phyloP scores from a whole-genome alignment of 2,888 invertebrate genomes.

The Cephalotes varians region DNA sequence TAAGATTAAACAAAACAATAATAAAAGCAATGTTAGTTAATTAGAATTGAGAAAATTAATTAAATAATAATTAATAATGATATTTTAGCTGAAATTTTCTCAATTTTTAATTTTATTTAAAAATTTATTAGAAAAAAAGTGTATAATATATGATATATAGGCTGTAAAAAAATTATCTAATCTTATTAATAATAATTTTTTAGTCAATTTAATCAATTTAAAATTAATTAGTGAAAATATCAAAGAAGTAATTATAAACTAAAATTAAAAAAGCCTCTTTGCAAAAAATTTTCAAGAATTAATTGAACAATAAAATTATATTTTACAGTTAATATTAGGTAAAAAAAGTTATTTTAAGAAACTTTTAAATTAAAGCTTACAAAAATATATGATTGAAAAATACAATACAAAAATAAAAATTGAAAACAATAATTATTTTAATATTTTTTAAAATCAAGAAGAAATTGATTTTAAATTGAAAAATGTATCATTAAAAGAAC shows the following conservation, averaged over 20 bases:
- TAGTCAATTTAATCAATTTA: not conserved
- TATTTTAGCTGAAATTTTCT: not conserved
- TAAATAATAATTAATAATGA: not conserved
- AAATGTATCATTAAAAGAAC: no score
- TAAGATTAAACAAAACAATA: not conserved
- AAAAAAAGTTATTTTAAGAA: no score
- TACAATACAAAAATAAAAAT: no score
- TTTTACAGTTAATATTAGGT: no score
- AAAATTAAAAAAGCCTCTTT: not conserved
- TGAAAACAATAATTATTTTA: no score
- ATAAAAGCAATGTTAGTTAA: not conserved
- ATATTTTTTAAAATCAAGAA: no score
- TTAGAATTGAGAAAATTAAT: not conserved
- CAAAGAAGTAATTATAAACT: not conserved
- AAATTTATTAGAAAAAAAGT: not conserved
- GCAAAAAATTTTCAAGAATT: not conserved
- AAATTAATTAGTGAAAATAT: not conserved
- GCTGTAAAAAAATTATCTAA: not conserved
- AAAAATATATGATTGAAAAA: no score
- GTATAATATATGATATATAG: not conserved
- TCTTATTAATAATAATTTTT: not conserved
- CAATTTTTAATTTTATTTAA: not conserved
- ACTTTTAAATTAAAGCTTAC: no score
- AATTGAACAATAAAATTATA: not conserved
- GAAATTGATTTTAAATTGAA: no score